Base-by-base conservation (phyloP, 2,888 invertebrate species). In the Morpho helenor region DNA sequence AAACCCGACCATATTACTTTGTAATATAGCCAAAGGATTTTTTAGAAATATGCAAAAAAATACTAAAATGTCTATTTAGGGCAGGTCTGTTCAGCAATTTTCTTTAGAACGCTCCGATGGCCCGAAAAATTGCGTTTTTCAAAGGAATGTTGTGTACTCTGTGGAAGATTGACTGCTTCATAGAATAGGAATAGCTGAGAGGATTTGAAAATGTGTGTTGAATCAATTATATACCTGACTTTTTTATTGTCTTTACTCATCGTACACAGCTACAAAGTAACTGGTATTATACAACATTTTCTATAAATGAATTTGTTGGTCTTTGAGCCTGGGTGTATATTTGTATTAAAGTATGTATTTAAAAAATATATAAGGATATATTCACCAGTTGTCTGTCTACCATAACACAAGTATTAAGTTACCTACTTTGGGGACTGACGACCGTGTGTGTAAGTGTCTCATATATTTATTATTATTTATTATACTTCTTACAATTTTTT, bases 81-180 rank as follows among this genome's bases (percentile, higher is more conserved):
- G 74, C 75, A 74, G 69, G 68, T 66, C 67, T 74, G 74, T 72
- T 74, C 77, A 81, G 78, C 82, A 84, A 86, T 84, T 85, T 86
- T 88, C 84, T 85, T 87, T 81, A 76, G 74, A 81, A 76, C 83
- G 87, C 82, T 87, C 79, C 81, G 78, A 71, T 88, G 86, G 76
- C 70, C 81, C 82, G 86, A 83, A 81, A 82, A 87, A 86, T 84
- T 85, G 82, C 76, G 78, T 84, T 82, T 86, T 87, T 84, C 81
- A 84, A 84, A 82, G 80, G 77, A 64, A 61, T 59, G 73, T 72
- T 74, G 66, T 70, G 70, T 69, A 70, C 68, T 63, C 69, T 73
- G 70, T 73, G 70, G 71, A 75, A 76, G 72, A 76, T 73, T 75
- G 69, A 66, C 62, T 68, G 67, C 66, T 61, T 57, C 55, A 50